Evolutionary conservation across 2,113 vertebrate genomes (phyloP).

Genomic region (Pygoscelis adeliae): DNA sequence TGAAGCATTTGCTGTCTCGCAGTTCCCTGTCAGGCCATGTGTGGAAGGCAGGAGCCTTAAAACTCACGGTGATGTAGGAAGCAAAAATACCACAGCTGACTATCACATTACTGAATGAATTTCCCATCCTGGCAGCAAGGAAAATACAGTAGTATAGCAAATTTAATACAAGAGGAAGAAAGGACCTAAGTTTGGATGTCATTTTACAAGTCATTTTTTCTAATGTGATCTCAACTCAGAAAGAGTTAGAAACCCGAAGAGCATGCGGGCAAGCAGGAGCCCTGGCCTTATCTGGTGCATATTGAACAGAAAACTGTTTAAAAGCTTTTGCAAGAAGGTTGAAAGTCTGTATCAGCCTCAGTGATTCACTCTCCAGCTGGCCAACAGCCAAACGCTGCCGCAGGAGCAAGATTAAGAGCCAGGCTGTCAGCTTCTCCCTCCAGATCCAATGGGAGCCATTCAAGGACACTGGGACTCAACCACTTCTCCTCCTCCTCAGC

Average conservation of each 20-base stretch:
- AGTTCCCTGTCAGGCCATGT: not conserved
- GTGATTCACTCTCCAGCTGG: constrained; percentile 21
- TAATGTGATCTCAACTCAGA: not conserved
- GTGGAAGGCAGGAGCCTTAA: not conserved
- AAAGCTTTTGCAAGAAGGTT: constrained; percentile 5
- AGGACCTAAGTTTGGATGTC: not conserved
- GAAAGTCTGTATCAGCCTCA: not conserved
- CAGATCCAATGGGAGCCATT: constrained; percentile 20
- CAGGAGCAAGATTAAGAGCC: constrained; percentile 13
- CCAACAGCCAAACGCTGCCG: not conserved
- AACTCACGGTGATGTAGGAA: not conserved
- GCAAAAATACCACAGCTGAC: not conserved
- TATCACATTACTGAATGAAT: not conserved
- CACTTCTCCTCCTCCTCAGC: not conserved
- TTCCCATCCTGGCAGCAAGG: not conserved
- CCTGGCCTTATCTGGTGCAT: not conserved
- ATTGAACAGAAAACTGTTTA: not conserved
- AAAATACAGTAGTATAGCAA: not conserved
- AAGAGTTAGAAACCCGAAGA: not conserved
- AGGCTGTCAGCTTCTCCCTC: constrained; percentile 25
- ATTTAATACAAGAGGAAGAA: not conserved
- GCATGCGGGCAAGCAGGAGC: not conserved
- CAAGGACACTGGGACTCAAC: constrained; percentile 34
- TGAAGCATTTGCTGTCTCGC: not conserved
- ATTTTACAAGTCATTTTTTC: not conserved